Percentiles rank a stretch among this genome's conserved stretches.
These are phyloP conservation scores for Endotricha flammealis DNA, from an alignment of 2,888 invertebrate species.

Conservation along the genomic window DNA sequence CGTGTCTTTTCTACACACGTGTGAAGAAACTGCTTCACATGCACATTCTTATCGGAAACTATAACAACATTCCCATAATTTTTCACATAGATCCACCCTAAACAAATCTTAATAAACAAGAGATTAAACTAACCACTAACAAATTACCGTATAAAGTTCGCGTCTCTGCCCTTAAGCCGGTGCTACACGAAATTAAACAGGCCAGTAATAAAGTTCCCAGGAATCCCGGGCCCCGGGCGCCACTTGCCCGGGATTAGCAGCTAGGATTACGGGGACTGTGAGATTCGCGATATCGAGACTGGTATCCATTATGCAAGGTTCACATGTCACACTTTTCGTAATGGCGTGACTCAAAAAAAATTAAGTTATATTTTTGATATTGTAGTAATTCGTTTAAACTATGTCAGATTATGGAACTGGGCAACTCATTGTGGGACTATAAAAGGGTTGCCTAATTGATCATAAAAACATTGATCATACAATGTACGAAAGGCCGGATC, in stretches of 20 bases:
- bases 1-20: too few relatives aligned
- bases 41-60: too few relatives aligned
- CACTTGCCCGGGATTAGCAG: conserved; percentile 64
- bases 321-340: conserved; percentile 28
- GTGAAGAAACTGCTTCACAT: too few relatives aligned
- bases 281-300: conserved; percentile 29
- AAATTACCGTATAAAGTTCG: conserved; percentile 8
- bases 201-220: conserved; percentile 62
- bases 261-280: conserved; percentile 37
- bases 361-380: too few relatives aligned
- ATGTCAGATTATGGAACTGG: too few relatives aligned
- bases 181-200: conserved; percentile 41
- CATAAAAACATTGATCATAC: too few relatives aligned
- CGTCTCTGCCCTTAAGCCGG: conserved; percentile 29
- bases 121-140: background rate
- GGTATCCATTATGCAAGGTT: conserved; percentile 20
- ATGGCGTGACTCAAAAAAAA: background rate
- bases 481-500: too few relatives aligned
- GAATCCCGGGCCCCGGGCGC: conserved; percentile 49
- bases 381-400: too few relatives aligned
- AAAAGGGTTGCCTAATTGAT: too few relatives aligned
- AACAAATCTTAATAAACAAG: background rate
- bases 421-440: too few relatives aligned
- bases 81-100: too few relatives aligned
- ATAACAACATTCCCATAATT: too few relatives aligned